Evolutionary conservation across 2,797 vertebrate genomes (phyloP).

Genomic region (Octomys mimax): DNA sequence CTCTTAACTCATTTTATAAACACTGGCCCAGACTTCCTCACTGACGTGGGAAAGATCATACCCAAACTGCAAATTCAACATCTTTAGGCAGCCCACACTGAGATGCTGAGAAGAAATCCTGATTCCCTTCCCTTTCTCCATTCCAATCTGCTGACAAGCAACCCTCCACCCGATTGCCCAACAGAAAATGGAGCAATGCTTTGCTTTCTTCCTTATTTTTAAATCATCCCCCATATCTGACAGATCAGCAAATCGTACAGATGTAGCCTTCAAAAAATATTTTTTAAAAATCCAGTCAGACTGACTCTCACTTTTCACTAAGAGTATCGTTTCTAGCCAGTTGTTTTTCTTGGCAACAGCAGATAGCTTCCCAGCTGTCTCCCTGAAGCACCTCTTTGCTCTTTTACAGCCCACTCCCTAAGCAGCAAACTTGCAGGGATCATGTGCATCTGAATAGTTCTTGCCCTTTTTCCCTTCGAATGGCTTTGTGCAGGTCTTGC

Average conservation of each 20-base stretch:
- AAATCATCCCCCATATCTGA: not conserved
- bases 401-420: not conserved
- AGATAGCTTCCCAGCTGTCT: not conserved
- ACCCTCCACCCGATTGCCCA: not conserved
- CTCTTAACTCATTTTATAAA: constrained; percentile 42
- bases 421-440: not conserved
- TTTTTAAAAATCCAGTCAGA: not conserved
- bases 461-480: not conserved
- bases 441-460: not conserved
- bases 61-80: not conserved
- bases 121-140: not conserved
- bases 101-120: constrained; percentile 6
- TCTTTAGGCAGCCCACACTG: not conserved
- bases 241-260: constrained; percentile 1
- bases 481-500: not conserved
- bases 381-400: not conserved
- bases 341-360: not conserved
- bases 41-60: not conserved
- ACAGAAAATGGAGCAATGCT: constrained; percentile 21
- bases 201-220: not conserved
- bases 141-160: constrained; percentile 11
- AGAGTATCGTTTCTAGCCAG: not conserved
- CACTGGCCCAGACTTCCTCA: not conserved
- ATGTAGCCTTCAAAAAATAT: not conserved
- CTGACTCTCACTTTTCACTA: not conserved